Evolutionary conservation across 1,140 invertebrate genomes (phyloP).

Genomic region (Battus philenor): DNA sequence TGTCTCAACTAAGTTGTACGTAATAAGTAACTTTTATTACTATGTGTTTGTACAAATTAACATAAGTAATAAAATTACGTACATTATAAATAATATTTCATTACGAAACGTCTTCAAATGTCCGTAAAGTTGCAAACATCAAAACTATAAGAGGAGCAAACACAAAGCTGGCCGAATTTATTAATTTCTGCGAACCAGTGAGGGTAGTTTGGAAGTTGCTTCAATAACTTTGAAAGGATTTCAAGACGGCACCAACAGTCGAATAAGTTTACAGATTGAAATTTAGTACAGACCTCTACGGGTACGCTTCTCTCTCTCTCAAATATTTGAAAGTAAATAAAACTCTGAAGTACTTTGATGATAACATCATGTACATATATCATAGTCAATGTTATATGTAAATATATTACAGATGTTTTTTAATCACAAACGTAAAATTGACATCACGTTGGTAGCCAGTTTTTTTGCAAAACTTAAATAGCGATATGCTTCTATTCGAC

Average conservation of each 20-base stretch:
- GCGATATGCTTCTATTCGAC: too few species aligned
- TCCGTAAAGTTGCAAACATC: background rate
- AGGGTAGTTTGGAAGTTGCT: slow-evolving; percentile 26
- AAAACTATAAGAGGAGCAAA: background rate
- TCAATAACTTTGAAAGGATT: slow-evolving; percentile 45
- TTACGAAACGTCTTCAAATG: background rate
- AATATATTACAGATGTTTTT: too few species aligned
- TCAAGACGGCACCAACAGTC: slow-evolving; percentile 33
- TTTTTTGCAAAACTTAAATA: too few species aligned
- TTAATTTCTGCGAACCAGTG: slow-evolving; percentile 25
- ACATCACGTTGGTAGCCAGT: too few species aligned
- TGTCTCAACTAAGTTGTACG: too few species aligned
- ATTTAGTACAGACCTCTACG: slow-evolving; percentile 29
- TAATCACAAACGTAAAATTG: too few species aligned
- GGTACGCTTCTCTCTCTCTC: background rate
- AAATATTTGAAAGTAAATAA: slow-evolving; percentile 6
- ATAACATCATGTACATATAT: background rate
- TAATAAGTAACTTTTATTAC: too few species aligned
- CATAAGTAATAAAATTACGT: too few species aligned
- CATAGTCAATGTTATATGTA: too few species aligned
- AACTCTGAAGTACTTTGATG: background rate
- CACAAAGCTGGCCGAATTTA: slow-evolving; percentile 20
- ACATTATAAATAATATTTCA: background rate
- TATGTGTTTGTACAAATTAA: too few species aligned
- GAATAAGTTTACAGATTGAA: slow-evolving; percentile 39